Evolutionary conservation across 2,113 vertebrate genomes (phyloP).

Genomic region (Notiomystis cincta): DNA sequence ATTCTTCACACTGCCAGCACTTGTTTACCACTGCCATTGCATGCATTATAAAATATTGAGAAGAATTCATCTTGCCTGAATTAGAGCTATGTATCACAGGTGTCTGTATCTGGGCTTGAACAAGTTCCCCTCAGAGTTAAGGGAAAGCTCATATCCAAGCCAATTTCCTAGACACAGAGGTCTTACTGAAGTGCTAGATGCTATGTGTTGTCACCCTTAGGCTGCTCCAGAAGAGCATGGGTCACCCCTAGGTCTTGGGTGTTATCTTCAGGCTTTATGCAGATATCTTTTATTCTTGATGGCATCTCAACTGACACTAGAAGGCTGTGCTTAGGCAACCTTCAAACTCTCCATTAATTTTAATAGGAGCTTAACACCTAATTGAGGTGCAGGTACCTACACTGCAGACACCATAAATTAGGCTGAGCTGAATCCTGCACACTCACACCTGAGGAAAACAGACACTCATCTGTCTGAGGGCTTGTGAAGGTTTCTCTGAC

Average conservation of each 20-base stretch:
- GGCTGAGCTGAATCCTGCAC: not conserved
- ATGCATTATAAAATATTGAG: not conserved
- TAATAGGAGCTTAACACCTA: slow-evolving; percentile 1
- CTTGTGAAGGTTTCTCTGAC: not conserved
- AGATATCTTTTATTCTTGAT: not conserved
- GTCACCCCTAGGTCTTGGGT: not conserved
- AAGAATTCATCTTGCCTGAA: not conserved
- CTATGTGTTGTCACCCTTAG: not conserved
- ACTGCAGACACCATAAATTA: not conserved
- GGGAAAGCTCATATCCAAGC: not conserved
- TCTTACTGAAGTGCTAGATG: not conserved
- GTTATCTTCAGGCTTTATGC: not conserved
- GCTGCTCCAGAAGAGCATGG: not conserved
- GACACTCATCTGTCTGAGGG: no score
- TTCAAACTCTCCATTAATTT: slow-evolving; percentile 23
- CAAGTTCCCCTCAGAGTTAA: not conserved
- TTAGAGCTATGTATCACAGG: not conserved
- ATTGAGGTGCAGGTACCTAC: not conserved
- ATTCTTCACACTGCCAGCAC: not conserved
- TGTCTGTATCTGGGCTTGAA: not conserved
- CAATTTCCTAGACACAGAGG: not conserved
- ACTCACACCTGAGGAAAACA: not conserved
- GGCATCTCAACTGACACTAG: not conserved
- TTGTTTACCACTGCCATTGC: not conserved
- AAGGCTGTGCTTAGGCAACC: not conserved